Base-by-base conservation (phyloP, 2,888 invertebrate species). In the Geotrupes spiniger region DNA sequence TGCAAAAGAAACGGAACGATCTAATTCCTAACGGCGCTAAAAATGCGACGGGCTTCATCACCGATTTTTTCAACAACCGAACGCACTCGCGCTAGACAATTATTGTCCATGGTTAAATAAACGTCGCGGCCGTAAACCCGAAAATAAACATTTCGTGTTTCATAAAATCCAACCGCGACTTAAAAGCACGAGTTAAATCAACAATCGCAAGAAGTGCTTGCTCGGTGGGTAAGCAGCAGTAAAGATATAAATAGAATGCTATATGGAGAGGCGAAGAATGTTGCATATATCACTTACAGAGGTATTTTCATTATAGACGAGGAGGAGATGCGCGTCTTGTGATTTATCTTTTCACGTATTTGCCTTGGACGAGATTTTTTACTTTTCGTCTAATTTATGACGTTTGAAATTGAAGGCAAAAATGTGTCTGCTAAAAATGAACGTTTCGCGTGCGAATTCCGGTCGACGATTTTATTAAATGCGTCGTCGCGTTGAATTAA, bases 331-430 rank as follows among this genome's bases (percentile, higher is more conserved):
- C 33, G 14, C 2, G 33, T 33, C 33, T 33, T 33, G n/a, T n/a
- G 33, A 33, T 33, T 33, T n/a, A 33, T 33, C 12, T 33, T 10
- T 33, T 33, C 14, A 33, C 33, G 15, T 33, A 33, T 33, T 33
- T 33, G 9, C 14, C 33, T 15, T 33, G 15, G 14, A 33, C 11
- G 12, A 11, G 10, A 10, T 14, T 33, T 33, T 33, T 33, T 12
- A 10, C 11, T 12, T 9, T 12, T 4, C 33, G 10, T 3, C 12
- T 33, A 33, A 33, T 14, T 33, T 33, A 33, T 33, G 33, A 33
- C 33, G 8, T 33, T 33, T 33, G 11, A 33, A 12, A 12, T 29
- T 29, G 33, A 3, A 14, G 8, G 33, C 15, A 33, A 14, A 15
- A 4, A 33, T 29, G 10, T 12, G 9, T 10, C 29, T 29, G 29